Conservation (phyloP, 2,888 invertebrate species). For the Tetanocera ferruginea region DNA sequence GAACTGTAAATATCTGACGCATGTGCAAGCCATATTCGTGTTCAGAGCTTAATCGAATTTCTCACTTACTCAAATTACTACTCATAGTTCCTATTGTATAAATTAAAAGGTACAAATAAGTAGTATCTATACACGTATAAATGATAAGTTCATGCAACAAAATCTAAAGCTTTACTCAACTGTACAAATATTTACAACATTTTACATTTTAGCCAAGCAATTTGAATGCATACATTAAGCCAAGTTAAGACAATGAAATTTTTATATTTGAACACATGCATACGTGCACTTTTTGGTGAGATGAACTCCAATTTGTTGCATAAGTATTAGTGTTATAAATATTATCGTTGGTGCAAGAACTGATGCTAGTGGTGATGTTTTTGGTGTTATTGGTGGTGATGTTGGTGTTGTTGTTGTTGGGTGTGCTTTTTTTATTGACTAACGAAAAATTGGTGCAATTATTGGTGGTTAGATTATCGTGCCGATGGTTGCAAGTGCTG, state of each 20-base stretch:
- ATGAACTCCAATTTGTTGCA: conserved; percentile 62
- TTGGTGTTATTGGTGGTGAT: conserved; percentile 40
- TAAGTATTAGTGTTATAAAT: conserved; percentile 45
- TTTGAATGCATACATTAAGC: background rate
- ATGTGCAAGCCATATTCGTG: too few relatives aligned
- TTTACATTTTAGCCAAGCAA: background rate
- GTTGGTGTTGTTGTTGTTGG: conserved; percentile 38
- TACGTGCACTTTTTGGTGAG: conserved; percentile 68
- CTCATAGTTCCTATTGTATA: too few relatives aligned
- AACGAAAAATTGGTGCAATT: conserved; percentile 12
- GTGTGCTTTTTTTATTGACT: conserved; percentile 36
- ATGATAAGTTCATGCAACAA: too few relatives aligned
- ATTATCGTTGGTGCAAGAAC: conserved; percentile 60
- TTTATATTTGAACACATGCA: conserved; percentile 59
- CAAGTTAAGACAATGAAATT: background rate
- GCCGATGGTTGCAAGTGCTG: background rate
- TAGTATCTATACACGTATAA: background rate
- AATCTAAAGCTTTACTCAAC: too few relatives aligned
- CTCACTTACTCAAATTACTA: too few relatives aligned
- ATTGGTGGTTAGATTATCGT: background rate
- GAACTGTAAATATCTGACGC: too few relatives aligned
- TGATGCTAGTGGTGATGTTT: conserved; percentile 52
- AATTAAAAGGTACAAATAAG: too few relatives aligned
- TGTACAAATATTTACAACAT: conserved; percentile 2
- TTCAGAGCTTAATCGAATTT: too few relatives aligned